Conservation (phyloP, 2,888 invertebrate genomes). For the Drosophila neotestacea region DNA sequence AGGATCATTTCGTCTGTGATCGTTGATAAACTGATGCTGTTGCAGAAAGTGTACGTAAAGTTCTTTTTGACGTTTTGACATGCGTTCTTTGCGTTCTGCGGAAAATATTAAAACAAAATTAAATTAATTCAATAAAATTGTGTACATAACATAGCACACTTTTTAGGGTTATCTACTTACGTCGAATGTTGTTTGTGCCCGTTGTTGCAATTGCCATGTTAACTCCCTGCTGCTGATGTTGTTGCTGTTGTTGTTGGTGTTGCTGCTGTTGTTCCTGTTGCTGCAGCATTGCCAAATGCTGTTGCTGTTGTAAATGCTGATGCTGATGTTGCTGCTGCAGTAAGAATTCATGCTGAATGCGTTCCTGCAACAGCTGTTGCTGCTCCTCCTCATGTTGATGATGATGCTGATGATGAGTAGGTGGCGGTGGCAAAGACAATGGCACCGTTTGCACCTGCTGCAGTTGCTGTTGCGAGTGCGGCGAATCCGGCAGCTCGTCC, state of each 20-base stretch:
- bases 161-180: conserved; percentile 59
- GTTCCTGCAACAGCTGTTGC: conserved; percentile 68
- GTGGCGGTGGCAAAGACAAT: conserved; percentile 44
- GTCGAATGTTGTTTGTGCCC: conserved; percentile 77
- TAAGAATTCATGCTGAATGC: conserved; percentile 77
- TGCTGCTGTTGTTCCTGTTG: conserved; percentile 68
- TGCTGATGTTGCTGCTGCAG: conserved; percentile 82
- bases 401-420: conserved; percentile 58
- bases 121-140: background rate
- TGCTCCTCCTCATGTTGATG: conserved; percentile 65
- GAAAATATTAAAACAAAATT: background rate
- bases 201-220: conserved; percentile 67
- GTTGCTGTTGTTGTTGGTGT: conserved; percentile 60
- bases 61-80: conserved; percentile 83
- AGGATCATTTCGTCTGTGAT: conserved; percentile 81
- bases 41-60: conserved; percentile 82
- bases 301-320: conserved; percentile 74
- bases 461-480: conserved; percentile 68
- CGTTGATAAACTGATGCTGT: conserved; percentile 81
- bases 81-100: conserved; percentile 82
- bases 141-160: conserved; percentile 10
- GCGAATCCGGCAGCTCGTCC: conserved; percentile 69
- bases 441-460: conserved; percentile 46
- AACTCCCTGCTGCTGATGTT: conserved; percentile 60
- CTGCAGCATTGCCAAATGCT: conserved; percentile 75